Evolutionary conservation across 2,888 invertebrate species (phyloP).

Genomic region (Caprella mutica): DNA sequence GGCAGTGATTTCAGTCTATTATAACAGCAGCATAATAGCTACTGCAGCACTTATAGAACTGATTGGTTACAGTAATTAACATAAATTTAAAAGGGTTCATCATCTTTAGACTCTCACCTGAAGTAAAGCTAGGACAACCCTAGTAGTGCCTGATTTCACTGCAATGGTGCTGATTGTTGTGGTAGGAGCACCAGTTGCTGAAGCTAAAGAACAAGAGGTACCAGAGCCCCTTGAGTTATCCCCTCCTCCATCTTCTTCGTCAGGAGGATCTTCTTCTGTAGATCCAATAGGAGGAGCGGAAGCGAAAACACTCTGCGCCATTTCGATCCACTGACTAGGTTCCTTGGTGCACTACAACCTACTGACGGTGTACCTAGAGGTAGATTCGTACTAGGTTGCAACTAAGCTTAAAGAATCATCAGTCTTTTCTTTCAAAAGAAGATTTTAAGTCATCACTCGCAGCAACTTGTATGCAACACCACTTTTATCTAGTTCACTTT

Average conservation of each 20-base stretch:
- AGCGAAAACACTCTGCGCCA: neutral
- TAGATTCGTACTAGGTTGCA: no score
- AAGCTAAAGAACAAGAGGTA: constrained; percentile 15
- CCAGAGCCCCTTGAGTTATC: constrained; percentile 23
- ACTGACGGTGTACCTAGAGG: no score
- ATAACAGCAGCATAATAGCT: neutral
- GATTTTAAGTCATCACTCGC: no score
- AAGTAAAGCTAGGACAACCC: constrained; percentile 74
- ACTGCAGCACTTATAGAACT: neutral
- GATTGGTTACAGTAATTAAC: no score
- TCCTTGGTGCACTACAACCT: no score
- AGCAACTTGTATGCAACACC: no score
- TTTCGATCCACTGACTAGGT: no score
- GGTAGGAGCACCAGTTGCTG: constrained; percentile 37
- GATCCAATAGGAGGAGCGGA: constrained; percentile 14
- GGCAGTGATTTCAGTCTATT: no score
- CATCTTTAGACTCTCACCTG: constrained; percentile 55
- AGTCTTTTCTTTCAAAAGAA: no score
- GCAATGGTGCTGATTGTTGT: constrained; percentile 85
- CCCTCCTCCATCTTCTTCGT: constrained; percentile 4
- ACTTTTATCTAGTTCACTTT: no score
- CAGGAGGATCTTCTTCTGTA: constrained; percentile 9
- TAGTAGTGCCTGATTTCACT: constrained; percentile 71
- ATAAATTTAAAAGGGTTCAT: no score
- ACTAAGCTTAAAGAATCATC: no score